Percentiles rank a stretch among this genome's conserved stretches.
These are phyloP conservation scores for Cacatua alba DNA, from an alignment of 2,113 vertebrate genomes.

Conservation along the genomic window DNA sequence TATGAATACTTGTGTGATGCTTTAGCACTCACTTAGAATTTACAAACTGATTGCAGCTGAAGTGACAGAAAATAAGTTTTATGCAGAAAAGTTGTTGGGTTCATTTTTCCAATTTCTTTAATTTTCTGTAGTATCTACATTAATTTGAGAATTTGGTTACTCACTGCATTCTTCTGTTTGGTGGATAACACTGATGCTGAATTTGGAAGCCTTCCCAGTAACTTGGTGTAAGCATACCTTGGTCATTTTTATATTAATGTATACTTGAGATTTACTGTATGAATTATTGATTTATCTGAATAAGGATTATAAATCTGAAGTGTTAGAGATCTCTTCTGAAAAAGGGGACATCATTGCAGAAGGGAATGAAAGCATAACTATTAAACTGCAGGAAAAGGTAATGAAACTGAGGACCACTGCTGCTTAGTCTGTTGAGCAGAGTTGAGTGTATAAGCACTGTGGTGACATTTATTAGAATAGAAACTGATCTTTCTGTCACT, in stretches of 20 bases:
- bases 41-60: not conserved
- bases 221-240: not conserved
- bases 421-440: not conserved
- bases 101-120: not conserved
- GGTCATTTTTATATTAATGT: not conserved
- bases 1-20: not conserved
- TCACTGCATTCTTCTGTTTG: not conserved
- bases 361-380: not conserved
- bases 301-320: not conserved
- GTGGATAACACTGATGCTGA: not conserved
- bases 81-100: not conserved
- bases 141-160: not conserved
- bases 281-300: not conserved
- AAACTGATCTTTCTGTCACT: not conserved
- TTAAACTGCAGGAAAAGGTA: not conserved
- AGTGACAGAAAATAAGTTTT: not conserved
- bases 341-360: not conserved
- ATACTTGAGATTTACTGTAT: not conserved
- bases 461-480: not conserved
- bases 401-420: not conserved
- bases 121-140: not conserved
- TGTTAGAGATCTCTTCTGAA: not conserved
- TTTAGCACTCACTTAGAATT: not conserved
- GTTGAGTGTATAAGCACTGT: not conserved
- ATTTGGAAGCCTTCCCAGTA: not conserved